Evolutionary conservation across 2,888 invertebrate species (phyloP).

Genomic region (Eugnorisma glareosa): DNA sequence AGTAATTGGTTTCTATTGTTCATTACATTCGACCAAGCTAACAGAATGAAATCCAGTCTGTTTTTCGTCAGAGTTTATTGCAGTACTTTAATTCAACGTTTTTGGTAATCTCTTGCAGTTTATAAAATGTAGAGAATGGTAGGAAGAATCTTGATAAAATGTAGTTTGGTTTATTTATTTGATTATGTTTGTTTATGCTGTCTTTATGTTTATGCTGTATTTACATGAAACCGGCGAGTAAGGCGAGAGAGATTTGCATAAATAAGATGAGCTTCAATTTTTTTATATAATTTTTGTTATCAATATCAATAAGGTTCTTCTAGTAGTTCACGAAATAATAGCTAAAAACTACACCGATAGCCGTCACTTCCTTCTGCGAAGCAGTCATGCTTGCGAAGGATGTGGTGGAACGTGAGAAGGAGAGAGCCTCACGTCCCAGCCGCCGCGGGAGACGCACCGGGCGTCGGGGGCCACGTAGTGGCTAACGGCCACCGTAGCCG

Average conservation of each 20-base stretch:
- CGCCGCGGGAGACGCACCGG: too few relatives aligned
- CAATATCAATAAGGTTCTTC: neutral
- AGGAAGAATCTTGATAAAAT: conserved; percentile 4
- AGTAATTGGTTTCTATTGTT: conserved; percentile 64
- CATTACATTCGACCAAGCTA: conserved; percentile 39
- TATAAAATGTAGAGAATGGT: conserved; percentile 4
- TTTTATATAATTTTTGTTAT: neutral
- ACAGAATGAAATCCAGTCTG: conserved; percentile 35
- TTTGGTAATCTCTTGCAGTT: conserved; percentile 40
- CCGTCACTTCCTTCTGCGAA: too few relatives aligned
- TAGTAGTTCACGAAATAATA: too few relatives aligned
- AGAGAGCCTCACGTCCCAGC: too few relatives aligned
- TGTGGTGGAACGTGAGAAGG: too few relatives aligned
- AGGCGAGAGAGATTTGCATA: too few relatives aligned
- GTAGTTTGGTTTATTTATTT: neutral
- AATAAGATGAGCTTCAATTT: neutral
- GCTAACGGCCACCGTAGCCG: too few relatives aligned
- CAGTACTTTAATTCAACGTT: conserved; percentile 31
- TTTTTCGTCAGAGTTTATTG: conserved; percentile 38
- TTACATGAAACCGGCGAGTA: too few relatives aligned
- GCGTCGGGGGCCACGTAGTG: too few relatives aligned
- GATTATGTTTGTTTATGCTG: neutral
- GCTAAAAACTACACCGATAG: neutral
- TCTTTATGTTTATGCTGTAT: too few relatives aligned
- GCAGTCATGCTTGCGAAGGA: too few relatives aligned